A percentile compares a stretch with the other conserved stretches of the same genome.
These are phyloP conservation scores for Platysteira castanea DNA, from an alignment of 2,113 vertebrate species.

Conservation along the genomic window DNA sequence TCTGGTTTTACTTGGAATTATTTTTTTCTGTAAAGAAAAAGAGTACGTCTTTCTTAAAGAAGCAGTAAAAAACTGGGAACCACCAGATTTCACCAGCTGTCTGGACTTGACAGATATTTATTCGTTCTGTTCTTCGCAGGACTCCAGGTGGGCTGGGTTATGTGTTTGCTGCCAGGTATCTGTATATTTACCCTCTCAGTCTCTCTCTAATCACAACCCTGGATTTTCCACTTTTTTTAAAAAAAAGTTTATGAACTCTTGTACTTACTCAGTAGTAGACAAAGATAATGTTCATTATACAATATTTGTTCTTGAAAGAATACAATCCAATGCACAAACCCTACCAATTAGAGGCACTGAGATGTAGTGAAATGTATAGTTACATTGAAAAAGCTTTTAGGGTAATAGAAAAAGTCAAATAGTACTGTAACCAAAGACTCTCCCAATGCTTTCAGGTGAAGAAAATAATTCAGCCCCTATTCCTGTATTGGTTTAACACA, in stretches of 20 bases:
- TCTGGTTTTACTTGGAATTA: not conserved
- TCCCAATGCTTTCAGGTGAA: not conserved
- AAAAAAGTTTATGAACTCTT: not conserved
- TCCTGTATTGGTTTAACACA: not conserved
- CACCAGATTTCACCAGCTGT: not conserved
- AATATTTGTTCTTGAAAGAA: not conserved
- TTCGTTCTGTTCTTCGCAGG: not conserved
- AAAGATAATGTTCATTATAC: not conserved
- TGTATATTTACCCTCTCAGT: not conserved
- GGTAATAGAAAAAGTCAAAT: not conserved
- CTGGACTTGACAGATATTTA: not conserved
- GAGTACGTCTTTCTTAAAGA: not conserved
- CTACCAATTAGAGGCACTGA: not conserved
- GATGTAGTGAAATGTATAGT: not conserved
- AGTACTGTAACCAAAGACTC: slow-evolving; percentile 1
- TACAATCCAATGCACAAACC: not conserved
- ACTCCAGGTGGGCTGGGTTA: not conserved
- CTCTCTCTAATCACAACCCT: not conserved
- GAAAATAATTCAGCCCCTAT: not conserved
- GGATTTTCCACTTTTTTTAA: not conserved
- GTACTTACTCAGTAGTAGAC: not conserved
- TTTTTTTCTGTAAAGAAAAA: not conserved
- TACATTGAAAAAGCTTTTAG: not conserved
- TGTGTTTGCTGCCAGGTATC: not conserved
- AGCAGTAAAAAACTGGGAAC: not conserved